A percentile compares a stretch with the other conserved stretches of the same genome.
Evolutionary conservation across 2,888 invertebrate genomes (phyloP).

Genomic region (Ochlodes sylvanus): DNA sequence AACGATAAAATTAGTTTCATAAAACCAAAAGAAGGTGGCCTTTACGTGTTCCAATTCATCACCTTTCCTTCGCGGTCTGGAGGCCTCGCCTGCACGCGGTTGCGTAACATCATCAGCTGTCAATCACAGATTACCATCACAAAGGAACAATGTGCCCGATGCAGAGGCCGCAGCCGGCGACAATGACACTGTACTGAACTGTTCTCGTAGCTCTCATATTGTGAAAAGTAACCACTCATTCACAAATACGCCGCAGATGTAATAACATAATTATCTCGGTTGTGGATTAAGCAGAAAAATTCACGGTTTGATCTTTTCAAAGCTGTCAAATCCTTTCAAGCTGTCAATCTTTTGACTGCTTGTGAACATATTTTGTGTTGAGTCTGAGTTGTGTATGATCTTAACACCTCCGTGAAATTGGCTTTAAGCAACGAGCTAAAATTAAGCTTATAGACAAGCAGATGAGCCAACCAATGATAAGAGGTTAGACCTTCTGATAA

Average conservation of each 20-base stretch:
- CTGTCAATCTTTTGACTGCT: too few relatives aligned
- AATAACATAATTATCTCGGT: neutral
- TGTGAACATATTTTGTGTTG: too few relatives aligned
- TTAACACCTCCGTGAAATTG: too few relatives aligned
- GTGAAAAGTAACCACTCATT: conserved; percentile 15
- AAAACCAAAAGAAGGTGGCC: conserved; percentile 9
- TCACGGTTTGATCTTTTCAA: neutral
- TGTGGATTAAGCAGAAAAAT: neutral
- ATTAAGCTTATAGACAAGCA: too few relatives aligned
- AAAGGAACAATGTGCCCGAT: conserved; percentile 63
- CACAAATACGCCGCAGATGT: conserved; percentile 20
- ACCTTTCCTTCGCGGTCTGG: conserved; percentile 31
- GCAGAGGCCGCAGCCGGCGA: conserved; percentile 46
- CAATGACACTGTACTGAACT: conserved; percentile 39
- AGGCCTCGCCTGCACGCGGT: conserved; percentile 42
- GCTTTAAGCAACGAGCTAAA: too few relatives aligned
- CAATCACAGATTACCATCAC: conserved; percentile 77
- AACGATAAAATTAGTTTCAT: neutral
- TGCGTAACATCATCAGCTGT: conserved; percentile 70
- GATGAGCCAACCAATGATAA: too few relatives aligned
- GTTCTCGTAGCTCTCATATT: neutral
- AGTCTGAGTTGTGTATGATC: too few relatives aligned
- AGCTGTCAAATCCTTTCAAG: too few relatives aligned
- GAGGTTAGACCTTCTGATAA: too few relatives aligned
- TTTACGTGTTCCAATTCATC: conserved; percentile 26